Base-by-base conservation (phyloP, 2,888 invertebrate species). In the Mamestra brassicae region DNA sequence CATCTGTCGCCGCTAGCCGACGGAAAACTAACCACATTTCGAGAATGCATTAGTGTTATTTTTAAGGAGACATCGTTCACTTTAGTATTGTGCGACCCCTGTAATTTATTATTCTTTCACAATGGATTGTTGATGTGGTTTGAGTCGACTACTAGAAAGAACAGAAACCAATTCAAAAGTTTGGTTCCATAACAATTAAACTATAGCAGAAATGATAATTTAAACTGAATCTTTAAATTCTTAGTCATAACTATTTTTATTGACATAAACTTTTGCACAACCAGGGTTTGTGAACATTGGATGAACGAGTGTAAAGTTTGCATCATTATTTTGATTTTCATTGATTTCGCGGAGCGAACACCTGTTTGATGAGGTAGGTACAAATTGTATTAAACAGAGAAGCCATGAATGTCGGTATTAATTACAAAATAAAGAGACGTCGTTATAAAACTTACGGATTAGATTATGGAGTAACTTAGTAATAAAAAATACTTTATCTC, bases 1-100 rank as follows among this genome's bases (percentile, higher is more conserved):
- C 94, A 93, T 92, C 93, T 94, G 94, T 92, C 92, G 92, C 89
- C 89, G 88, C 89, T 88, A 89, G 84, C 91, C 92, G 90, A 86
- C 91, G 88, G 89, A 87, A 87, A 89, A 89, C 88, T 89, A 91
- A 92, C 93, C 93, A 89, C 93, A 92, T 89, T 90, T 90, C 89
- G 91, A 93, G 90, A 90, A 91, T 89, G 88, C 86, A 91, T 91
- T 91, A 89, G 70, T 78, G 78, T 83, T 84, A 76, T 86, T 80
- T 78, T 83, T 78, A 69, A 66, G 73, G 73, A 78, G 67, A 72
- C 71, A 66, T 61, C 64, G 66, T 60, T 57, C 75, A 70, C 65
- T 79, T 79, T 70, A 50, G 69, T 62, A 57, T 66, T 74, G 54
- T 63, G 65, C 54, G 34, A 62, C 70, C 63, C 66, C 64, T 64